Evolutionary conservation across 1,140 invertebrate species (phyloP), one percentile per base, ranked within the genome.

Genomic region (Saccostrea glomerata): DNA sequence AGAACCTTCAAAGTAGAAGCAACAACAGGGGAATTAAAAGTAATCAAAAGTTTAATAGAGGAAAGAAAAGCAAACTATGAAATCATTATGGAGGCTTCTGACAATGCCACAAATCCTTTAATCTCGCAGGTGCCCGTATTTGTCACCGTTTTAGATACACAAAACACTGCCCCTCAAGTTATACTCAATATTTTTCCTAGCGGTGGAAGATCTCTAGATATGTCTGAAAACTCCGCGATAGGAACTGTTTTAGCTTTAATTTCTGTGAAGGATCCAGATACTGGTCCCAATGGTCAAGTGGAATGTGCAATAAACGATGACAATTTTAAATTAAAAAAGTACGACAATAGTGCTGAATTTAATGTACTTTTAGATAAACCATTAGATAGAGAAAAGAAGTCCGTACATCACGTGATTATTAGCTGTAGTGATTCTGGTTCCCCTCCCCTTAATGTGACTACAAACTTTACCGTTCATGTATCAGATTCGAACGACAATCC

Each of bases 101-200:
- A 99, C 95, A 97, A 98, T 90, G 98, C 98, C 0, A 97, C 97
- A 15, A 66, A 98, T 0, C 95, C 97, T 56, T 98, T 98, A 95
- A 98, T 98, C 93, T 98, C 98, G 9, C 96, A 98, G 77, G 98
- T 98, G 20, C 98, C 98, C 94, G 98, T 99, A 0, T 99, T 98
- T 4, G 98, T 99, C 0, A 98, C 85, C 25, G 88, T 91, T 2
- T 77, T 92, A 77, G 92, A 92, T 70, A 92, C 90, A 20, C 90
- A 90, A 63, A 92, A 93, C 86, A 90, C 90, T 56, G 96, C 97
- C 92, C 82, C 89, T 90, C 54, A 92, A 91, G 73, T 92, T 82
- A 30, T 88, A 91, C 20, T 89, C 88, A 30, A 87, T 89, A 12
- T 90, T 84, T 73, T 88, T 47, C 54, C 90, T 89, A 85, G 54